Conservation (phyloP, 2,113 vertebrate genomes). For the Malaclemys terrapin region DNA sequence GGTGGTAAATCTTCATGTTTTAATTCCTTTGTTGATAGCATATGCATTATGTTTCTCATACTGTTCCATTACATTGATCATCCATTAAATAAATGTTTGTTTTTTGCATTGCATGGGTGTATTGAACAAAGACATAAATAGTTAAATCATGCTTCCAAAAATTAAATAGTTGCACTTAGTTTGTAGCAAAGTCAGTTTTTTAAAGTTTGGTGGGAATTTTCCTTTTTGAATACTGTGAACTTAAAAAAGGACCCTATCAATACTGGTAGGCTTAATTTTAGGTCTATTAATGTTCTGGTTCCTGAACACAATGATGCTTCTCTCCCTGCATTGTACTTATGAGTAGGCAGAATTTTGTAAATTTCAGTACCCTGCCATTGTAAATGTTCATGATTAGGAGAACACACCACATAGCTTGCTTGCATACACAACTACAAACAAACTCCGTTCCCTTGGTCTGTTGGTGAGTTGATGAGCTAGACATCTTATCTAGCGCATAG, state of each 20-base stretch:
- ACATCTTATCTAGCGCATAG: not conserved
- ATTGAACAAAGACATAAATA: slow-evolving; percentile 29
- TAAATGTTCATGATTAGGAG: not conserved
- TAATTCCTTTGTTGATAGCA: slow-evolving; percentile 69
- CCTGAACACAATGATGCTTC: not conserved
- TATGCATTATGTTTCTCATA: slow-evolving; percentile 63
- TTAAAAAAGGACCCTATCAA: not conserved
- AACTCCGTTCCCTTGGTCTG: not conserved
- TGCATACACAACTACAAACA: not conserved
- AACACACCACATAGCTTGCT: not conserved
- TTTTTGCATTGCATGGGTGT: slow-evolving; percentile 63
- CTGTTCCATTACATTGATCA: slow-evolving; percentile 74
- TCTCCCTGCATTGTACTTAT: not conserved
- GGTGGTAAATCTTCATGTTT: slow-evolving; percentile 28
- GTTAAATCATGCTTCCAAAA: slow-evolving; percentile 52
- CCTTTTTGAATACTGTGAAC: not conserved
- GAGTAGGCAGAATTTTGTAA: not conserved
- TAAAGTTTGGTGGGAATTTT: not conserved
- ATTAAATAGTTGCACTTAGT: slow-evolving; percentile 17
- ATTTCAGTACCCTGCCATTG: not conserved
- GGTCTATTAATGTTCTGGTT: not conserved
- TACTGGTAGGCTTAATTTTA: not conserved
- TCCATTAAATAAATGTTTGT: slow-evolving; percentile 70
- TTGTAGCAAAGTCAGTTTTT: not conserved
- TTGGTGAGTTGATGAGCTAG: not conserved